A percentile compares a stretch with the other conserved stretches of the same genome.
Conservation (phyloP, 2,113 vertebrate genomes). For the Gracilinanus agilis region DNA sequence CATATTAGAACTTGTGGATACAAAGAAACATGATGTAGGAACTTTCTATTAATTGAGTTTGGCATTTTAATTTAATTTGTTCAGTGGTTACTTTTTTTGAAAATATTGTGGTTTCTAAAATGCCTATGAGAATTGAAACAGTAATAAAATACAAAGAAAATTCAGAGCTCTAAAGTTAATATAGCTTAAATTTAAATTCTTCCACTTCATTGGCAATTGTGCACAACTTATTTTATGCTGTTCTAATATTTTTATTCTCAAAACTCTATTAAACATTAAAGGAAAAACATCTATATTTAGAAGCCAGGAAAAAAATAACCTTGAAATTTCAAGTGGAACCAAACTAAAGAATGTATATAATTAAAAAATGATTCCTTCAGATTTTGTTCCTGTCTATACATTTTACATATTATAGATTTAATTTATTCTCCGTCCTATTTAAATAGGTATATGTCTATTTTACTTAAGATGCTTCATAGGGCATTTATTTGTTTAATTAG, state of each 20-base stretch:
- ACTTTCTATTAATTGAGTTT: not conserved
- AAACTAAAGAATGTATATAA: not conserved
- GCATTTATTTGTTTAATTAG: not conserved
- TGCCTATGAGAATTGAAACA: not conserved
- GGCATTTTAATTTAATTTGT: constrained; percentile 11
- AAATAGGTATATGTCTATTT: not conserved
- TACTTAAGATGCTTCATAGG: not conserved
- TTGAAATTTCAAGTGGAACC: not conserved
- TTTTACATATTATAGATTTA: not conserved
- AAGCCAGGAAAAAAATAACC: not conserved
- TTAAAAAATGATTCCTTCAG: not conserved
- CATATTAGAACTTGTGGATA: not conserved
- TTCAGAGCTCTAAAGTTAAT: not conserved
- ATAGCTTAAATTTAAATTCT: not conserved
- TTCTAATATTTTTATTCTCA: not conserved
- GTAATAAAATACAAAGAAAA: constrained; percentile 8
- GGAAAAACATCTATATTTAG: not conserved
- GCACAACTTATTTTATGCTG: not conserved
- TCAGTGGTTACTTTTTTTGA: constrained; percentile 4
- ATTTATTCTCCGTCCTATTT: not conserved
- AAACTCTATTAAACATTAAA: not conserved
- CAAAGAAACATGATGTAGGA: not conserved
- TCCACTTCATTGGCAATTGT: not conserved
- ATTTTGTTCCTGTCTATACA: not conserved
- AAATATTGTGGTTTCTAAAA: constrained; percentile 10